phyloP scores from a whole-genome alignment of 1,140 invertebrate genomes.

The Marisa cornuarietis region DNA sequence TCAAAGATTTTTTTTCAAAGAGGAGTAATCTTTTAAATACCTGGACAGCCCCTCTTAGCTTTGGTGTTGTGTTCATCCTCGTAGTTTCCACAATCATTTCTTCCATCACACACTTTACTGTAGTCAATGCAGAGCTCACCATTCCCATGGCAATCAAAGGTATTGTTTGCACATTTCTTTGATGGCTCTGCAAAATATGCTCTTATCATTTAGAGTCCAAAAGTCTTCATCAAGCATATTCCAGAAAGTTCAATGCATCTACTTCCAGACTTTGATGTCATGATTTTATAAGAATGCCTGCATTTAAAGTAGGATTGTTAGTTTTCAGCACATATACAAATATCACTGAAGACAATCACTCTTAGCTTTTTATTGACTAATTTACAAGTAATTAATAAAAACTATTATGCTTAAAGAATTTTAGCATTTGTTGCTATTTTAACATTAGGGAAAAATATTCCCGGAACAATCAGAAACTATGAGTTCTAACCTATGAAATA shows the following conservation, averaged over 20 bases:
- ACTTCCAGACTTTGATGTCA: no score
- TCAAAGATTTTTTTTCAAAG: background rate
- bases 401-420: background rate
- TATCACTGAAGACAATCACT: no score
- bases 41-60: slow-evolving; percentile 28
- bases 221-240: no score
- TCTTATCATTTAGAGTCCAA: no score
- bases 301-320: no score
- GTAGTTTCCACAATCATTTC: slow-evolving; percentile 49
- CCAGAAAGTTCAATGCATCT: background rate
- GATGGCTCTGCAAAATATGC: background rate
- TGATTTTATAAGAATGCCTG: no score
- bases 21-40: slow-evolving; percentile 24
- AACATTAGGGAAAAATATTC: background rate
- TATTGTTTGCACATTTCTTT: slow-evolving; percentile 25
- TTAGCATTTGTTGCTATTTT: background rate
- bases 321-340: no score
- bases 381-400: no score
- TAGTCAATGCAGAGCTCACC: slow-evolving; percentile 46
- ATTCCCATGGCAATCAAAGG: slow-evolving; percentile 49
- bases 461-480: no score
- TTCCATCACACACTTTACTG: slow-evolving; percentile 43
- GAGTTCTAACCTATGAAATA: no score
- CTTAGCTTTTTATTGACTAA: no score
- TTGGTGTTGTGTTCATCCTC: slow-evolving; percentile 38